phyloP scores from a whole-genome alignment of 2,888 invertebrate genomes.

The Synergus japonicus region DNA sequence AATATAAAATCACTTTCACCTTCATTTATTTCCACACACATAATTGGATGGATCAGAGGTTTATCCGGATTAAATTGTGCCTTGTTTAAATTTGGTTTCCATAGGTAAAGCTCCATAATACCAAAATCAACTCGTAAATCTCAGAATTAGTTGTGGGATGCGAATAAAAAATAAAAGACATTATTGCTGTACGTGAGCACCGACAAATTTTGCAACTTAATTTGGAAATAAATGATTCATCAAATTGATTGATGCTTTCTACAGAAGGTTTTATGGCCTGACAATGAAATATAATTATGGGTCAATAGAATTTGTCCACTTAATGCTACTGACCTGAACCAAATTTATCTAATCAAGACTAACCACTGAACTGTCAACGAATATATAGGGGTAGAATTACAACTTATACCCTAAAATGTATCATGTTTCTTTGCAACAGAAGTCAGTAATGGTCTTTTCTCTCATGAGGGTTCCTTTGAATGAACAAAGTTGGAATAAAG shows the following conservation, averaged over 20 bases:
- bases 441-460: slow-evolving; percentile 29
- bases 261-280: background rate
- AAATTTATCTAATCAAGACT: slow-evolving; percentile 26
- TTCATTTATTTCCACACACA: background rate
- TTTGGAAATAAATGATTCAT: background rate
- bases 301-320: slow-evolving; percentile 29
- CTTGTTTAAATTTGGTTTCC: background rate
- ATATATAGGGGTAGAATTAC: slow-evolving; percentile 25
- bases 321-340: slow-evolving; percentile 29
- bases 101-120: background rate
- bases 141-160: background rate
- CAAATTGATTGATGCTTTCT: background rate
- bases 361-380: slow-evolving; percentile 29
- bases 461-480: slow-evolving; percentile 33
- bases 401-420: slow-evolving; percentile 24
- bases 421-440: slow-evolving; percentile 31
- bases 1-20: background rate
- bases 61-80: background rate
- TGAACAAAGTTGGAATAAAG: slow-evolving; percentile 30
- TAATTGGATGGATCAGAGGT: slow-evolving; percentile 7
- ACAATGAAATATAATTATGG: slow-evolving; percentile 22
- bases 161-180: background rate
- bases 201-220: background rate
- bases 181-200: background rate
- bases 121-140: background rate